A percentile compares a stretch with the other conserved stretches of the same genome.
Evolutionary conservation across 2,113 vertebrate species (phyloP).

Genomic region (Regulus satrapa): DNA sequence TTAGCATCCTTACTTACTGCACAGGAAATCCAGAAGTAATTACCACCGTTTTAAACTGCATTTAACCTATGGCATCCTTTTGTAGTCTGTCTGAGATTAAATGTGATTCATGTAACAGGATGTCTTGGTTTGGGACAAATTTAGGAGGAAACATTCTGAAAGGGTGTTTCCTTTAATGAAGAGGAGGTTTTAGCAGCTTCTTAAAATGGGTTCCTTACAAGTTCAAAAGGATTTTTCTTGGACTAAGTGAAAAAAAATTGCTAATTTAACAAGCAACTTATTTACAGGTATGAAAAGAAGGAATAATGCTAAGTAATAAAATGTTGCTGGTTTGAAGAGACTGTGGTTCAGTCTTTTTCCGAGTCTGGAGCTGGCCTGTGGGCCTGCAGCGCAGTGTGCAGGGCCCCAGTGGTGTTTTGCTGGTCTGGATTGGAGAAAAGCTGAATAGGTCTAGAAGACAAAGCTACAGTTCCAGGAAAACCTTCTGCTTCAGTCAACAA

Average conservation of each 20-base stretch:
- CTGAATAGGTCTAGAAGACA: background rate
- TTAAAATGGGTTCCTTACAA: too few species aligned
- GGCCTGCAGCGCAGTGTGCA: rapidly evolving
- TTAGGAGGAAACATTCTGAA: background rate
- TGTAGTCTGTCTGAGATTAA: background rate
- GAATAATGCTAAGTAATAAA: background rate
- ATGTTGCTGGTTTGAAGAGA: background rate
- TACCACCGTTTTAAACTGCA: background rate
- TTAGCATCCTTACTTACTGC: background rate
- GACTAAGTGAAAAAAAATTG: background rate
- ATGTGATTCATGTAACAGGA: background rate
- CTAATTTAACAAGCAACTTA: background rate
- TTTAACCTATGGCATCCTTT: background rate
- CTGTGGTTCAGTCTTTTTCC: background rate
- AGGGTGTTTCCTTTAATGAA: background rate
- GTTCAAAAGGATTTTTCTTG: background rate
- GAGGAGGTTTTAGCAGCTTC: background rate
- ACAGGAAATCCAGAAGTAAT: background rate
- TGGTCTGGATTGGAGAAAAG: background rate
- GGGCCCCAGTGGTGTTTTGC: background rate
- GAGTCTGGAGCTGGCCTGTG: too few species aligned
- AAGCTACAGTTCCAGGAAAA: background rate
- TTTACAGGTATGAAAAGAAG: background rate
- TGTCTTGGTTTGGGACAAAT: background rate
- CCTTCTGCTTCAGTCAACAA: background rate